These are phyloP conservation scores for Laspeyria flexula DNA, from an alignment of 2,888 invertebrate genomes.

Conservation along the genomic window DNA sequence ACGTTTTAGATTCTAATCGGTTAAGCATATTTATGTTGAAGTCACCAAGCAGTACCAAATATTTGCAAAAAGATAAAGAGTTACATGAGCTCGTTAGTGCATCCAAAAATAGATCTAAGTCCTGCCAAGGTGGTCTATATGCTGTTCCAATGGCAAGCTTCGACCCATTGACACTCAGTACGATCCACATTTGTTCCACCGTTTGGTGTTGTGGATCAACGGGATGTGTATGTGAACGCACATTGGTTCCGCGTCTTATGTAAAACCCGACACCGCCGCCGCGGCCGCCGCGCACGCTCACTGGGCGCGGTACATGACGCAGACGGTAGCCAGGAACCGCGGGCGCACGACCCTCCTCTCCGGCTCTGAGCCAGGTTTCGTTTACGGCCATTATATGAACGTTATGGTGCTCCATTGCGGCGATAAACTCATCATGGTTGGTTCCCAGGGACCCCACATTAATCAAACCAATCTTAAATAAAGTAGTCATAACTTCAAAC, in stretches of 20 bases:
- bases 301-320: neutral
- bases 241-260: neutral
- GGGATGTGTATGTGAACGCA: neutral
- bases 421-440: neutral
- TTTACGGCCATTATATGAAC: neutral
- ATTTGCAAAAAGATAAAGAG: slow-evolving; percentile 7
- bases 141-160: slow-evolving; percentile 17
- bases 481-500: neutral
- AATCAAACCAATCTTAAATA: neutral
- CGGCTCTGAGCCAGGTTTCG: slow-evolving; percentile 1
- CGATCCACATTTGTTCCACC: neutral
- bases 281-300: slow-evolving; percentile 3
- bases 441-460: neutral
- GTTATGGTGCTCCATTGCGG: neutral
- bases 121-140: slow-evolving; percentile 16
- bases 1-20: too few species aligned
- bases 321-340: neutral
- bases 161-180: neutral
- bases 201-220: neutral
- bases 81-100: slow-evolving; percentile 7
- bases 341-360: neutral
- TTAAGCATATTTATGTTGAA: slow-evolving; percentile 18
- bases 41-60: slow-evolving; percentile 20
- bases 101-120: slow-evolving; percentile 19
- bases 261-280: neutral